These are phyloP conservation scores for Sinodicranocentrus sp. DNA, from an alignment of 2,888 invertebrate genomes.

Conservation along the genomic window DNA sequence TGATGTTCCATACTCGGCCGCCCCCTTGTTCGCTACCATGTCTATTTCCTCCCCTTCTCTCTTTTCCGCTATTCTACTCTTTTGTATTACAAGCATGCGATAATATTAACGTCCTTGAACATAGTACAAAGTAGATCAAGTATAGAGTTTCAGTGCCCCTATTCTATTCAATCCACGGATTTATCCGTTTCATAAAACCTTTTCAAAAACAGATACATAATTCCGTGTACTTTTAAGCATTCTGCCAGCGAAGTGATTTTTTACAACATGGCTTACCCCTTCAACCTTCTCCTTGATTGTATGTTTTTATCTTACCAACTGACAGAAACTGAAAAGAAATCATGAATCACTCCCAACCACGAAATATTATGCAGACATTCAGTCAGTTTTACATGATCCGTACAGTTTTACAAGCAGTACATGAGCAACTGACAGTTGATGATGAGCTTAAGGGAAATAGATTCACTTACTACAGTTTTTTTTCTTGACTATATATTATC, in stretches of 20 bases:
- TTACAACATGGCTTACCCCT: too few species aligned
- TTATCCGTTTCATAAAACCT: too few species aligned
- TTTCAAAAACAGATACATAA: too few species aligned
- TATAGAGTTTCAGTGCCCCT: too few species aligned
- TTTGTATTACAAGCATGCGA: neutral
- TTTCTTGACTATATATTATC: neutral
- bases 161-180: too few species aligned
- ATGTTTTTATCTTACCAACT: too few species aligned
- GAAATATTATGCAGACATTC: neutral
- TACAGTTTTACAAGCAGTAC: constrained; percentile 16
- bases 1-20: constrained; percentile 13
- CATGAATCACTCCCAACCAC: constrained; percentile 10
- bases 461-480: neutral
- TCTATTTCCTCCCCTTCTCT: constrained; percentile 1
- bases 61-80: neutral
- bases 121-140: neutral
- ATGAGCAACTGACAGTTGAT: constrained; percentile 19
- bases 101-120: neutral
- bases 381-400: neutral
- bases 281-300: too few species aligned
- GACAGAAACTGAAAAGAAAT: too few species aligned
- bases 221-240: too few species aligned
- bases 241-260: too few species aligned
- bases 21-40: neutral
- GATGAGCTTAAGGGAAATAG: neutral